A percentile compares a stretch with the other conserved stretches of the same genome.
phyloP scores from a whole-genome alignment of 2,797 vertebrate genomes.

The Chelon labrosus region DNA sequence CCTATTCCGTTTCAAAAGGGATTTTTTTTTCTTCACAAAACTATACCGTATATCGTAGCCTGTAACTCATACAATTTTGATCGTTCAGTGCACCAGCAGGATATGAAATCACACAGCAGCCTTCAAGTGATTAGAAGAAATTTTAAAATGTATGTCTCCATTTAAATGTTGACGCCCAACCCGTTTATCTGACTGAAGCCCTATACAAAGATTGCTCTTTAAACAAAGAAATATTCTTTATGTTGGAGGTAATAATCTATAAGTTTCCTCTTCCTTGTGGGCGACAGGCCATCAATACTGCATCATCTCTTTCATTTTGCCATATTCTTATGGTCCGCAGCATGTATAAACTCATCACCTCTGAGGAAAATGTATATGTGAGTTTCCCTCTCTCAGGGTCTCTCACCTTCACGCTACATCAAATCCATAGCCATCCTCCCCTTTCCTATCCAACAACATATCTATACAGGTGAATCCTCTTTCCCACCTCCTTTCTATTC shows the following conservation, averaged over 20 bases:
- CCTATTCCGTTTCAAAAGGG: constrained; percentile 12
- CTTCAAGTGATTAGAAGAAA: constrained; percentile 22
- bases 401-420: constrained; percentile 67
- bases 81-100: not conserved
- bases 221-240: constrained; percentile 61
- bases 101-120: constrained; percentile 10
- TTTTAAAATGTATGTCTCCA: constrained; percentile 20
- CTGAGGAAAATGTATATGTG: constrained; percentile 52
- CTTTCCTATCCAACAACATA: constrained; percentile 44
- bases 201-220: constrained; percentile 42
- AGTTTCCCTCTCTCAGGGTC: constrained; percentile 54
- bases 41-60: not conserved
- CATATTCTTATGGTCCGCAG: constrained; percentile 59
- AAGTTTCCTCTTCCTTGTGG: constrained; percentile 65
- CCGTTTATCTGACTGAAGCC: constrained; percentile 33
- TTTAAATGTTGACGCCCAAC: constrained; percentile 33
- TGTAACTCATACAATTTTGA: constrained; percentile 15
- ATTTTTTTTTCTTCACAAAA: constrained; percentile 5
- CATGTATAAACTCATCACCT: constrained; percentile 60
- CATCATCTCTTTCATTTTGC: constrained; percentile 71
- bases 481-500: constrained; percentile 67
- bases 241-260: constrained; percentile 72
- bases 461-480: constrained; percentile 77
- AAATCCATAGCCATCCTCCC: constrained; percentile 63
- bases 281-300: constrained; percentile 73